These are phyloP conservation scores for Tragelaphus eurycerus DNA, from an alignment of 2,797 vertebrate species.

Conservation along the genomic window DNA sequence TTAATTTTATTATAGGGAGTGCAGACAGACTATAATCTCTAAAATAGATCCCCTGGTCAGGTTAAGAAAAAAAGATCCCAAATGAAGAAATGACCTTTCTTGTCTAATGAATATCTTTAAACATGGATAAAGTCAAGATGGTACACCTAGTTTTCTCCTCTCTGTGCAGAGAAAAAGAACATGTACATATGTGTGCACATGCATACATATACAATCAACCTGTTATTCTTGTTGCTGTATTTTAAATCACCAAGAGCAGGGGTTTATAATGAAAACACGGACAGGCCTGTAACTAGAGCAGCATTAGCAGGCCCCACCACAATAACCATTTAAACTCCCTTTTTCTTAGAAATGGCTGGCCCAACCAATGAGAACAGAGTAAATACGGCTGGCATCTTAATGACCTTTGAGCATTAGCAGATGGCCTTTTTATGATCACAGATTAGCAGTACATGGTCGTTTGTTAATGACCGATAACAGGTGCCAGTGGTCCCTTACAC, in stretches of 20 bases:
- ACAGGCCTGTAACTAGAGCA: slow-evolving; percentile 42
- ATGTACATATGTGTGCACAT: not conserved
- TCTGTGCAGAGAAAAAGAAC: not conserved
- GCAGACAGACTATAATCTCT: not conserved
- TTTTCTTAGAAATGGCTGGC: slow-evolving; percentile 75
- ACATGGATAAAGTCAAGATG: not conserved
- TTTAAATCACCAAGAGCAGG: slow-evolving; percentile 51
- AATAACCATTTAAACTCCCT: slow-evolving; percentile 76
- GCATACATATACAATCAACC: not conserved
- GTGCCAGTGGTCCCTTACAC: slow-evolving; percentile 79
- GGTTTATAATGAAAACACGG: slow-evolving; percentile 71
- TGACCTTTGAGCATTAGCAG: slow-evolving; percentile 87
- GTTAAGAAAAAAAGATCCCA: not conserved
- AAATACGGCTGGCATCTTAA: slow-evolving; percentile 84
- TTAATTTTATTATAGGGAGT: not conserved
- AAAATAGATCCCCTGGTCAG: not conserved
- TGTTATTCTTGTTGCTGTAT: slow-evolving; percentile 45
- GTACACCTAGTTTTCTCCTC: not conserved
- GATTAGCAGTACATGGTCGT: slow-evolving; percentile 82
- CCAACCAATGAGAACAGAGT: slow-evolving; percentile 71
- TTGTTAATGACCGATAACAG: slow-evolving; percentile 82
- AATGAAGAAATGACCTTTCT: slow-evolving; percentile 3
- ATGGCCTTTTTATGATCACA: slow-evolving; percentile 86
- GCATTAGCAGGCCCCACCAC: slow-evolving; percentile 65
- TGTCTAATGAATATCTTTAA: not conserved